Evolutionary conservation across 2,888 invertebrate species (phyloP).

Genomic region (Platypus cylindrus): DNA sequence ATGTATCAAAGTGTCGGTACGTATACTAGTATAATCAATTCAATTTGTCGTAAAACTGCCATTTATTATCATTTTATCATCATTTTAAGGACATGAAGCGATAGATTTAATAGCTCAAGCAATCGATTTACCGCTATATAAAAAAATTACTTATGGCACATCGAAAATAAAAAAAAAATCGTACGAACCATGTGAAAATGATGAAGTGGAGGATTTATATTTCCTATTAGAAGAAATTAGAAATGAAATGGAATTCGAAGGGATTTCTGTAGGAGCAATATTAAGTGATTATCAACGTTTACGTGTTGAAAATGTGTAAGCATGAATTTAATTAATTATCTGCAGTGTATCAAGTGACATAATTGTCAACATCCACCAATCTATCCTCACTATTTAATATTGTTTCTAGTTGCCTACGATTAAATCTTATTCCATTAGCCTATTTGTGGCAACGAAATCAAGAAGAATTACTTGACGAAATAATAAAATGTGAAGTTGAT

Average conservation of each 20-base stretch:
- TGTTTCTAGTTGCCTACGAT: conserved; percentile 64
- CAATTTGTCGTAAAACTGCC: not conserved
- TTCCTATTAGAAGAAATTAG: conserved; percentile 62
- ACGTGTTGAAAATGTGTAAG: conserved; percentile 95
- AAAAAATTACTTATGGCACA: conserved; percentile 70
- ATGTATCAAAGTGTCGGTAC: conserved; percentile 96
- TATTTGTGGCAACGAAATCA: conserved; percentile 97
- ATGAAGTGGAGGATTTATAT: conserved; percentile 95
- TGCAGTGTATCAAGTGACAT: not conserved
- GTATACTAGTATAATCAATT: conserved; percentile 1
- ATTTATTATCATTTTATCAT: conserved; percentile 1
- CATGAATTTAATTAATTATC: conserved; percentile 19
- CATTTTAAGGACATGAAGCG: conserved; percentile 61
- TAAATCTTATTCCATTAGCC: conserved; percentile 78
- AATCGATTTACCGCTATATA: conserved; percentile 82
- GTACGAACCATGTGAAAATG: conserved; percentile 70
- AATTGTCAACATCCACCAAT: not conserved
- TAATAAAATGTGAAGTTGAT: conserved; percentile 86
- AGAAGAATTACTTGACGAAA: conserved; percentile 85
- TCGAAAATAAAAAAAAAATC: conserved; percentile 67
- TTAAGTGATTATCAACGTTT: conserved; percentile 96
- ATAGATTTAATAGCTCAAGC: conserved; percentile 86
- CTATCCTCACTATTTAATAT: conserved; percentile 1
- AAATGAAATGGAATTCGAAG: conserved; percentile 59
- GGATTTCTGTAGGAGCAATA: conserved; percentile 95